Evolutionary conservation across 30 jellyfish, hydroid and myxozoan genomes (phyloP).

Genomic region (Aurelia aurita complex sp. Pacific): DNA sequence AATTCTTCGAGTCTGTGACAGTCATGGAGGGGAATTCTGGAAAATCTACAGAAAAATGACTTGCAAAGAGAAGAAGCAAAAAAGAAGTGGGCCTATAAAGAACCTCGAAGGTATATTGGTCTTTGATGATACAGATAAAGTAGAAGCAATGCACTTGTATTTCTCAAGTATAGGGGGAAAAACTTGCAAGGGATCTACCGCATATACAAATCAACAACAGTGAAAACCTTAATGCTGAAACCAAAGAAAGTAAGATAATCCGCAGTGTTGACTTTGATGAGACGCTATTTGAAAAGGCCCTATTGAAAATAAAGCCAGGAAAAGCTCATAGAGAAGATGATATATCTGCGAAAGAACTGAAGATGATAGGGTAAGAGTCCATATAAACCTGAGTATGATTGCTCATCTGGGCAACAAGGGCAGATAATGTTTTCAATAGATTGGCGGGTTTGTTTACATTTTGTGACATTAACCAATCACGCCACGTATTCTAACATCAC

Average conservation of each 20-base stretch:
- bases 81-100: constrained; percentile 43
- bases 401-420: too few relatives aligned
- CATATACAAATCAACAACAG: constrained; percentile 12
- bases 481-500: too few relatives aligned
- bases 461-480: too few relatives aligned
- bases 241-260: too few relatives aligned
- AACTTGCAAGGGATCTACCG: constrained; percentile 24
- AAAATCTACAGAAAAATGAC: constrained; percentile 34
- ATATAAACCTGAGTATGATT: too few relatives aligned
- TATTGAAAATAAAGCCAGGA: too few relatives aligned
- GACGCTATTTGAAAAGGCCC: too few relatives aligned
- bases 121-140: constrained; percentile 40
- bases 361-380: too few relatives aligned
- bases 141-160: constrained; percentile 30
- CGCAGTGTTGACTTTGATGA: neutral
- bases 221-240: neutral
- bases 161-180: constrained; percentile 44
- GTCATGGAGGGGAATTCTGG: constrained; percentile 40
- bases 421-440: too few relatives aligned
- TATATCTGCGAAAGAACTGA: too few relatives aligned
- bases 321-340: too few relatives aligned
- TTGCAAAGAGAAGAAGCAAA: constrained; percentile 38
- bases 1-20: neutral
- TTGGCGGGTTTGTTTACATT: too few relatives aligned
- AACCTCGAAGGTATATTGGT: constrained; percentile 29